Percentiles rank a stretch among this genome's conserved stretches.
phyloP scores from a whole-genome alignment of 2,113 vertebrate species.

The Menidia beryllina region DNA sequence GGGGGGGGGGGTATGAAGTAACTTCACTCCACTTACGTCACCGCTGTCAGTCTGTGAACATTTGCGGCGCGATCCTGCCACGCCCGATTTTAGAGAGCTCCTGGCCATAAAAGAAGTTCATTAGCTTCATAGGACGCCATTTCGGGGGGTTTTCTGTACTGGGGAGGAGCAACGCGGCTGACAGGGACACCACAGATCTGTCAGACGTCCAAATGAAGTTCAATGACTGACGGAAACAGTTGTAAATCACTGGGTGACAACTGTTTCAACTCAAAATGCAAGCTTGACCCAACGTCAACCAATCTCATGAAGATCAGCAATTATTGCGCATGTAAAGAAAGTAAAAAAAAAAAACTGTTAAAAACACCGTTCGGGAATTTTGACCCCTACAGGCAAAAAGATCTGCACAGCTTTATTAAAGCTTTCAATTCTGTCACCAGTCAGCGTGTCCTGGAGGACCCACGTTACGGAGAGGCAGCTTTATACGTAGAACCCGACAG shows the following conservation, averaged over 20 bases:
- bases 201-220: not conserved
- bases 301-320: not conserved
- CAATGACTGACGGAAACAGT: constrained; percentile 4
- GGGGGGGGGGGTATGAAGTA: constrained; percentile 25
- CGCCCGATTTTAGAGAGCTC: constrained; percentile 53
- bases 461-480: not conserved
- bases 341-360: constrained; percentile 12
- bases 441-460: not conserved
- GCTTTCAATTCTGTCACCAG: not conserved
- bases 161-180: constrained; percentile 29
- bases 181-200: constrained; percentile 4
- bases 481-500: not conserved
- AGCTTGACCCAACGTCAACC: constrained; percentile 2
- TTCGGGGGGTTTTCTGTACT: constrained; percentile 36
- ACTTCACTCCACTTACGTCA: constrained; percentile 24
- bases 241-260: constrained; percentile 20
- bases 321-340: constrained; percentile 1
- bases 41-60: constrained; percentile 36
- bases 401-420: not conserved
- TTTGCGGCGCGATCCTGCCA: constrained; percentile 27
- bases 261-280: constrained; percentile 29
- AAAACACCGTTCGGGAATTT: constrained; percentile 8
- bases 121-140: constrained; percentile 36
- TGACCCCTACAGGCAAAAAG: not conserved
- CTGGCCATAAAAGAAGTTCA: constrained; percentile 57